Conservation (phyloP, 2,888 invertebrate species). For the Idaea aversata region DNA sequence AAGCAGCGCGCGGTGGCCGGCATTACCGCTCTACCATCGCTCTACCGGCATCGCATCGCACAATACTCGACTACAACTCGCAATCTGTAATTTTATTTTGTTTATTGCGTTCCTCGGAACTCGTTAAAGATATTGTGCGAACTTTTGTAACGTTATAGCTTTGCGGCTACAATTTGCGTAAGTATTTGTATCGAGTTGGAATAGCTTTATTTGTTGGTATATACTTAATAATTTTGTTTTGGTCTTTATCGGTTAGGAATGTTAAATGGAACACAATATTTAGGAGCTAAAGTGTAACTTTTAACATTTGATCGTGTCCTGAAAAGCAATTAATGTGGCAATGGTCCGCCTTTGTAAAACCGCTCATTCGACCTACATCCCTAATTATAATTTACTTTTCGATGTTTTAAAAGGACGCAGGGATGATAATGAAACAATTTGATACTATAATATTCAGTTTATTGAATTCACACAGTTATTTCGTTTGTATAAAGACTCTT, state of each 20-base stretch:
- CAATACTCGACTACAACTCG: conserved; percentile 19
- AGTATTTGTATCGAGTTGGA: conserved; percentile 12
- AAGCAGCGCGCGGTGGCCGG: conserved; percentile 16
- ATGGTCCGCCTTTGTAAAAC: not conserved
- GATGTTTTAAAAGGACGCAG: conserved; percentile 14
- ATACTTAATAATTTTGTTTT: not conserved
- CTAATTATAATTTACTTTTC: conserved; percentile 20
- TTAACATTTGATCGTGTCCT: conserved; percentile 19
- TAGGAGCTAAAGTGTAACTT: not conserved
- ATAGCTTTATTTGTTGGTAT: conserved; percentile 23
- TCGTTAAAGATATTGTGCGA: conserved; percentile 25
- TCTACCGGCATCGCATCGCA: conserved; percentile 8
- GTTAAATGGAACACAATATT: not conserved
- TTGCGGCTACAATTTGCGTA: conserved; percentile 18
- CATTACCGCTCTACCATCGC: not conserved
- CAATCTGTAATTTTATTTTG: conserved; percentile 19
- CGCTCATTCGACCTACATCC: conserved; percentile 22
- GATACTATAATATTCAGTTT: conserved; percentile 25
- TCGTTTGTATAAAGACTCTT: not conserved
- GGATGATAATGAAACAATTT: conserved; percentile 24
- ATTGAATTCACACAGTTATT: conserved; percentile 17
- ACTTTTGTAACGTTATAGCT: conserved; percentile 25
- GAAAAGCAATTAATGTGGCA: conserved; percentile 23
- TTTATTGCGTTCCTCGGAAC: conserved; percentile 23
- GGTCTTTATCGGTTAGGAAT: not conserved